phyloP scores from a whole-genome alignment of 1,140 invertebrate species.

The Physella acuta region DNA sequence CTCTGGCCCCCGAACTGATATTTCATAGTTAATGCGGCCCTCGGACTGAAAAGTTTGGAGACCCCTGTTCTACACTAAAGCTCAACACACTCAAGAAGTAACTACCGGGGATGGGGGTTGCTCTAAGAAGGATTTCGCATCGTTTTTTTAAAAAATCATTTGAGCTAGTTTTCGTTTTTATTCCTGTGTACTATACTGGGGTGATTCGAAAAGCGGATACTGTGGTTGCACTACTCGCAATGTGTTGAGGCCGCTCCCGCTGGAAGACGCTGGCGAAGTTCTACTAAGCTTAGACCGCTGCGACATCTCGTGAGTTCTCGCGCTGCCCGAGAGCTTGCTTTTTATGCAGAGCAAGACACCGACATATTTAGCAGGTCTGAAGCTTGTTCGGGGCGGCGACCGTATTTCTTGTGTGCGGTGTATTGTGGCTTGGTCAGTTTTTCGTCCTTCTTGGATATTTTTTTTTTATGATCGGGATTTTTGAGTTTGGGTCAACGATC shows the following conservation, averaged over 20 bases:
- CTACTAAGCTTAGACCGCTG: slow-evolving; percentile 26
- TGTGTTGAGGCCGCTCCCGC: slow-evolving; percentile 7
- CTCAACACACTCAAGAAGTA: neutral
- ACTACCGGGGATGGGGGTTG: neutral
- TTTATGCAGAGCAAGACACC: slow-evolving; percentile 31
- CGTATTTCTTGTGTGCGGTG: neutral
- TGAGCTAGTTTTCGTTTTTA: no score
- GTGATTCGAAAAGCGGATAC: neutral
- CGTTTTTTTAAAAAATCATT: neutral
- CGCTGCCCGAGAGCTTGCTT: slow-evolving; percentile 30
- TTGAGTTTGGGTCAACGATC: neutral
- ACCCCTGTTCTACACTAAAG: no score
- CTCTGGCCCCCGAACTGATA: no score
- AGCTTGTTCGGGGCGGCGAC: neutral
- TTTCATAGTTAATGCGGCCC: no score
- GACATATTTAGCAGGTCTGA: slow-evolving; percentile 23
- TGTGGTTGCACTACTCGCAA: neutral
- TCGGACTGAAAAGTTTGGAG: no score
- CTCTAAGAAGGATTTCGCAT: neutral
- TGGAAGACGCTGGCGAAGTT: slow-evolving; percentile 30
- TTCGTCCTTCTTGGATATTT: slow-evolving; percentile 10
- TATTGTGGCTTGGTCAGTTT: neutral
- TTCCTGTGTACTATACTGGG: neutral
- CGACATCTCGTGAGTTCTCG: slow-evolving; percentile 30
- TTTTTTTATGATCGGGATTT: neutral